These are phyloP conservation scores for Parus major DNA, from an alignment of 2,113 vertebrate species.

Conservation along the genomic window DNA sequence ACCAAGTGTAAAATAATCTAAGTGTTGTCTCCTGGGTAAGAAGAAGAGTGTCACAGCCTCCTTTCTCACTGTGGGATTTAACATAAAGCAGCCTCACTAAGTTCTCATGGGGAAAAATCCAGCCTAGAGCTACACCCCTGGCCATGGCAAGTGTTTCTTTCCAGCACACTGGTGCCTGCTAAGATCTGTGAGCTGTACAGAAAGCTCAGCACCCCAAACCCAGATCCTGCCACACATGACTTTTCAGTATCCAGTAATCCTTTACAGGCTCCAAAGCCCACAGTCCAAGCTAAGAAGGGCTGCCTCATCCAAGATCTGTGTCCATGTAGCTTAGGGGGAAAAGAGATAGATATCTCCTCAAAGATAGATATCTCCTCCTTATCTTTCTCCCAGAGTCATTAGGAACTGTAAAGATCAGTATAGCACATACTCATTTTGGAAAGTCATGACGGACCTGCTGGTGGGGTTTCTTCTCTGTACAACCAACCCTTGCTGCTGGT, in stretches of 20 bases:
- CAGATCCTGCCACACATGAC: background rate
- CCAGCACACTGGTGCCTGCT: background rate
- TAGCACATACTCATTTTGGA: background rate
- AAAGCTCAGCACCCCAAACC: background rate
- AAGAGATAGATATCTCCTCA: background rate
- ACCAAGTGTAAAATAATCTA: background rate
- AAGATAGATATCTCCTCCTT: background rate
- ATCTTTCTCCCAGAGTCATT: background rate
- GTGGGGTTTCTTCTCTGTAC: background rate
- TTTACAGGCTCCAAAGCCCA: background rate
- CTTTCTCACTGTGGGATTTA: background rate
- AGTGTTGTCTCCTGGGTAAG: background rate
- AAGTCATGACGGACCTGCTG: accelerated
- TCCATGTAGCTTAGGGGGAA: accelerated
- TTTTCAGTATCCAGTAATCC: background rate
- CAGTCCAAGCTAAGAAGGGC: background rate
- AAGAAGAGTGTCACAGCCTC: background rate
- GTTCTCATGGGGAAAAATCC: background rate
- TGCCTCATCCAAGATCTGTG: background rate
- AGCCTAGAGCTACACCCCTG: background rate
- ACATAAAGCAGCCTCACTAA: background rate
- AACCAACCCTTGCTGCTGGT: background rate
- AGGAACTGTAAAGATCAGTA: background rate
- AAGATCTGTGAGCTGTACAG: background rate
- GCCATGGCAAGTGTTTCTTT: background rate